Evolutionary conservation across 2,113 vertebrate genomes (phyloP), one percentile per base, ranked within the genome.

Genomic region (Lophura nycthemera): DNA sequence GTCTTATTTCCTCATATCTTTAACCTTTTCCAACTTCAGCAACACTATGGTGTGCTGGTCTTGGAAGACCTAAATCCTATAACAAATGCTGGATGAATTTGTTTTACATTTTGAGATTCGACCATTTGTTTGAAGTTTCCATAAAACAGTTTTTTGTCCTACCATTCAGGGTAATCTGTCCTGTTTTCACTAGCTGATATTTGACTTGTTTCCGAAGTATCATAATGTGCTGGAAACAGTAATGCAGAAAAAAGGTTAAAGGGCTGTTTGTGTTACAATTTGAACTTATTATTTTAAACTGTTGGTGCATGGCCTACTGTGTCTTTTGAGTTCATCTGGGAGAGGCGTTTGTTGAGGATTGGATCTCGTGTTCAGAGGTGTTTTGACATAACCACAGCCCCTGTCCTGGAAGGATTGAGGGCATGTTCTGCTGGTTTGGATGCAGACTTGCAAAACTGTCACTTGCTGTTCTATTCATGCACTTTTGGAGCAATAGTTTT

Each of bases 381-480:
- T 73, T 92, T 79, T 83, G 60, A 45, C 90, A 86, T 89, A 89
- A 70, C 74, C 75, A 36, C n/a, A 59, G 63, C 30, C 60, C 47
- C 38, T 83, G 0, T 88, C 65, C 69, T 88, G 72, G n/a, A 52
- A 86, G 76, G 86, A 91, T 77, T 86, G 82, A 91, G 94, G 93
- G 73, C 95, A 92, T 43, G 2, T 95, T 86, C 78, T 90, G 34
- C 64, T 74, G 52, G 40, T 83, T 78, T 79, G 56, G 77, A 86
- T 93, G 76, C 86, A 90, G 56, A 75, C 76, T 86, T 93, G 61
- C 93, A 95, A 78, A 97, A 80, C 75, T 95, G 89, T 95, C 87
- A 95, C 89, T 95, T 96, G 60, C 78, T 92, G 67, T 92, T 96
- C 93, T 95, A 72, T 77, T 96, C 87, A 81, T 89, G 86, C 48